These are phyloP conservation scores for Phalacrocorax aristotelis DNA, from an alignment of 2,113 vertebrate genomes.

Conservation along the genomic window DNA sequence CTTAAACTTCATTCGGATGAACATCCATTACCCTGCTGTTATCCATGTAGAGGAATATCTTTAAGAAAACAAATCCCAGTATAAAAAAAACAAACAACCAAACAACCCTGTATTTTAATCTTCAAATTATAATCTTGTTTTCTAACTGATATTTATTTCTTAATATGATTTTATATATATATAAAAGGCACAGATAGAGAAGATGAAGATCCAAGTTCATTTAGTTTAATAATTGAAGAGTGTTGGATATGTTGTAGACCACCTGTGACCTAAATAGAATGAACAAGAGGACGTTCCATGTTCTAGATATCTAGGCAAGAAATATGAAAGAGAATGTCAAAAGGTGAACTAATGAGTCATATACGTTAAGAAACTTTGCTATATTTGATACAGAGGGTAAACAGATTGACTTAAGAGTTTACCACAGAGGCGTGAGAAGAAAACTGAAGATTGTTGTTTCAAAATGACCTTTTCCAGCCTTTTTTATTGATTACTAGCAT, in stretches of 20 bases:
- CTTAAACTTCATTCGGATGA: neutral
- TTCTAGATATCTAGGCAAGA: neutral
- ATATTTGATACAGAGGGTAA: neutral
- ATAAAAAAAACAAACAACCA: too few relatives aligned
- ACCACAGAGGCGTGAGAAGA: slow-evolving; percentile 36
- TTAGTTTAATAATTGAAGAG: neutral
- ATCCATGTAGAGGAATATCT: neutral
- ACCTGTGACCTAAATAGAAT: slow-evolving; percentile 16
- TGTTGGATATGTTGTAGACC: neutral
- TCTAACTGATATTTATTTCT: neutral
- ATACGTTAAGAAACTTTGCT: neutral
- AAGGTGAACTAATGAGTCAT: neutral
- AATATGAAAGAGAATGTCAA: rapidly evolving
- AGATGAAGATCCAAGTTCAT: neutral
- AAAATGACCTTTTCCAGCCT: slow-evolving; percentile 38
- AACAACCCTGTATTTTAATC: neutral
- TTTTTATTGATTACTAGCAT: slow-evolving; percentile 49
- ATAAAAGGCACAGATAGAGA: neutral
- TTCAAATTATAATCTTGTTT: neutral
- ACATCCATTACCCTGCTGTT: neutral
- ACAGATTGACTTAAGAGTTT: slow-evolving; percentile 31
- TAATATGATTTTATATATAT: neutral
- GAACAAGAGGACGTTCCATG: neutral
- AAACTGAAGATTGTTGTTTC: slow-evolving; percentile 45
- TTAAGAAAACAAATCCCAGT: neutral